Percentiles rank a stretch among this genome's conserved stretches.
phyloP scores from a whole-genome alignment of 2,888 invertebrate species.

The Macaria notata region DNA sequence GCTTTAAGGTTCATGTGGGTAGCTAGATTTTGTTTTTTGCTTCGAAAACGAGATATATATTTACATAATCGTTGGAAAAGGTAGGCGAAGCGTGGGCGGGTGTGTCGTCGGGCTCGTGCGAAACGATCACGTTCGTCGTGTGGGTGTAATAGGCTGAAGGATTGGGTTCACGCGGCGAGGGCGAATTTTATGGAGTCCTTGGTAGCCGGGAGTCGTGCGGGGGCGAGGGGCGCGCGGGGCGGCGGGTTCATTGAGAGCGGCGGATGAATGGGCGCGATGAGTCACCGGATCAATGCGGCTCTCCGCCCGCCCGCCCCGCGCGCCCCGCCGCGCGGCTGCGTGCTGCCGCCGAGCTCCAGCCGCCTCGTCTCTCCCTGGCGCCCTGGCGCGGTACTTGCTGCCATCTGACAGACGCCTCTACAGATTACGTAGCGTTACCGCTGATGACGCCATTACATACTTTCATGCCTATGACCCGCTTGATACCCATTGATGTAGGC shows the following conservation, averaged over 20 bases:
- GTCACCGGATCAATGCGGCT: conserved; percentile 73
- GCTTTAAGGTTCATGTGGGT: conserved; percentile 7
- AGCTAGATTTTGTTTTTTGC: conserved; percentile 4
- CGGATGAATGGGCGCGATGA: conserved; percentile 79
- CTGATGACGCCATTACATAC: conserved; percentile 30
- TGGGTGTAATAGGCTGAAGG: conserved; percentile 64
- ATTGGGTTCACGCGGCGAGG: conserved; percentile 60
- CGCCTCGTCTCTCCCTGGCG: too few species aligned
- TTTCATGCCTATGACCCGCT: conserved; percentile 28
- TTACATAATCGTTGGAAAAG: conserved; percentile 16
- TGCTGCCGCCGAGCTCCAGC: conserved; percentile 39
- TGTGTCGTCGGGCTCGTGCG: conserved; percentile 36
- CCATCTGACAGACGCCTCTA: conserved; percentile 22
- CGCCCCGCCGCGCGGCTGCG: conserved; percentile 45
- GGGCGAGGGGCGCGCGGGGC: conserved; percentile 43
- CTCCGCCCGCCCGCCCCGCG: conserved; percentile 36
- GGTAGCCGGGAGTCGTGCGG: conserved; percentile 61
- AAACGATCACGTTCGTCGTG: conserved; percentile 53
- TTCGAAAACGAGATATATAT: conserved; percentile 12
- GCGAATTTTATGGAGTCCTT: conserved; percentile 73
- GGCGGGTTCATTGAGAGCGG: conserved; percentile 76
- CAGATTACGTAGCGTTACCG: conserved; percentile 29
- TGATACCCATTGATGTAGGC: too few species aligned
- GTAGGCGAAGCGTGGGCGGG: conserved; percentile 46
- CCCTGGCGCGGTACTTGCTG: background rate